A percentile compares a stretch with the other conserved stretches of the same genome.
These are phyloP conservation scores for Idaea biselata DNA, from an alignment of 2,888 invertebrate species.

Conservation along the genomic window DNA sequence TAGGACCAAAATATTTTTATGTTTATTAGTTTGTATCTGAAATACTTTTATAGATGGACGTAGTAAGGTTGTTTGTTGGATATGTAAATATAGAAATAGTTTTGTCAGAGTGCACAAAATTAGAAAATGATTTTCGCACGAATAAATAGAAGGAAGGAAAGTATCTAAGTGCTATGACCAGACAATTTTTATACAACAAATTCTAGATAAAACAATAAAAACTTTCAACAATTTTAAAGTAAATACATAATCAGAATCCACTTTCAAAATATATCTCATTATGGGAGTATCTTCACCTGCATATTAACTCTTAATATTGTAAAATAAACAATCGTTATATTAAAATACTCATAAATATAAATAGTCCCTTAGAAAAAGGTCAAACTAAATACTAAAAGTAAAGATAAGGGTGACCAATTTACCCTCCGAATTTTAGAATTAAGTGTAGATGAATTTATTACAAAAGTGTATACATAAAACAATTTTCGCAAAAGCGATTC, in stretches of 20 bases:
- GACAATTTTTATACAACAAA: too few species aligned
- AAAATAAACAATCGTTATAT: too few species aligned
- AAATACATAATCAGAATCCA: not conserved
- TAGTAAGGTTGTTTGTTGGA: not conserved
- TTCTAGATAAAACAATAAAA: too few species aligned
- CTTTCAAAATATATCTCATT: not conserved
- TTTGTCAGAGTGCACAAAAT: not conserved
- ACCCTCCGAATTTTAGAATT: constrained; percentile 64
- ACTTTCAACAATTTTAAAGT: not conserved
- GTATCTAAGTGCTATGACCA: too few species aligned
- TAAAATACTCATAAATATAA: not conserved
- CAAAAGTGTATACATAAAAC: constrained; percentile 31
- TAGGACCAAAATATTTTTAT: not conserved
- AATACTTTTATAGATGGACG: not conserved
- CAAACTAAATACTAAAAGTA: constrained; percentile 28
- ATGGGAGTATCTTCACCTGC: too few species aligned
- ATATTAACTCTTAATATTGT: too few species aligned
- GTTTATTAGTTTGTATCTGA: not conserved
- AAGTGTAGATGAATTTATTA: constrained; percentile 47
- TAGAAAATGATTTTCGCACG: too few species aligned
- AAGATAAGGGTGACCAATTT: constrained; percentile 50
- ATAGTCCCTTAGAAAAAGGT: constrained; percentile 22
- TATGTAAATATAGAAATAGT: not conserved
- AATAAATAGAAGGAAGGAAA: too few species aligned
- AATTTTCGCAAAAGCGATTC: constrained; percentile 39